Percentiles rank a stretch among this genome's conserved stretches.
phyloP scores from a whole-genome alignment of 2,797 vertebrate species.

The Gephyroberyx darwinii region DNA sequence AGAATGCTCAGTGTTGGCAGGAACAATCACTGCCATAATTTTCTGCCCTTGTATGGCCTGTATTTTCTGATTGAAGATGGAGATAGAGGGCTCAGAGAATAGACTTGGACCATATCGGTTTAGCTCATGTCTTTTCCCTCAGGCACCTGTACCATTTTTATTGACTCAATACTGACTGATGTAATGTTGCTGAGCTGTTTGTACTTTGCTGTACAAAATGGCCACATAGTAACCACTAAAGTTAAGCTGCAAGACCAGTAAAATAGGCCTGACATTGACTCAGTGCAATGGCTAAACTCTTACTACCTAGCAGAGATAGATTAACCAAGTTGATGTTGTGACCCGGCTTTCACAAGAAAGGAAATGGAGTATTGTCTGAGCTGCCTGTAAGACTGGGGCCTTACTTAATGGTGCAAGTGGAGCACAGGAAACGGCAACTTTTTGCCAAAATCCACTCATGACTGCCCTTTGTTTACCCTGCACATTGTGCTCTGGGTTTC shows the following conservation, averaged over 20 bases:
- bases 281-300: slow-evolving; percentile 16
- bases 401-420: slow-evolving; percentile 29
- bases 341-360: slow-evolving; percentile 38
- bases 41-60: slow-evolving; percentile 50
- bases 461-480: slow-evolving; percentile 50
- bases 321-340: slow-evolving; percentile 25
- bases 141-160: slow-evolving; percentile 65
- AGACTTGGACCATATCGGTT: slow-evolving; percentile 59
- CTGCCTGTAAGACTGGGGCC: slow-evolving; percentile 31
- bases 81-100: slow-evolving; percentile 62
- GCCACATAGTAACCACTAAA: slow-evolving; percentile 14
- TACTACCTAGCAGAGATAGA: slow-evolving; percentile 5
- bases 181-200: slow-evolving; percentile 8
- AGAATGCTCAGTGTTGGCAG: slow-evolving; percentile 55
- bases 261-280: slow-evolving; percentile 9
- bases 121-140: slow-evolving; percentile 52
- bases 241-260: slow-evolving; percentile 13
- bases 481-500: slow-evolving; percentile 52
- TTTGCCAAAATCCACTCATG: slow-evolving; percentile 53
- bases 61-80: slow-evolving; percentile 54
- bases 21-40: slow-evolving; percentile 56
- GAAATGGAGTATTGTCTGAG: slow-evolving; percentile 59
- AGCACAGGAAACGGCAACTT: slow-evolving; percentile 57
- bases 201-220: slow-evolving; percentile 1
- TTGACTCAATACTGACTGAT: slow-evolving; percentile 46